phyloP scores from a whole-genome alignment of 2,797 vertebrate genomes.

The Myotis myotis region DNA sequence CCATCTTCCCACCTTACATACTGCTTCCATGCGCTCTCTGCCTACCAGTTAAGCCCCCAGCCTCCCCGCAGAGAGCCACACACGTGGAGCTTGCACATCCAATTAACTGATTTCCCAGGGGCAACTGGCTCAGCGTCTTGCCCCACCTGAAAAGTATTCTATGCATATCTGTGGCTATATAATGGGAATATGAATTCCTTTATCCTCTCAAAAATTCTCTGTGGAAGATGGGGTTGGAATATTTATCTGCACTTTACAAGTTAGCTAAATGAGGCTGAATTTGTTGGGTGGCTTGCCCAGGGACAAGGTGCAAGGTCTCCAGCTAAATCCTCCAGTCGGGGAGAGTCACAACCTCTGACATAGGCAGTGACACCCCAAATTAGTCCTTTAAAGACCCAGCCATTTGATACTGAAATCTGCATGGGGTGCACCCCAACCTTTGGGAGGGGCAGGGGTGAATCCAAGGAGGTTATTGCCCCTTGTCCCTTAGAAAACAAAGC shows the following conservation, averaged over 20 bases:
- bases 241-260: background rate
- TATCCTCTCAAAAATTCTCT: background rate
- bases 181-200: background rate
- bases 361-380: background rate
- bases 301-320: background rate
- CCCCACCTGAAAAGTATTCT: background rate
- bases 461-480: background rate
- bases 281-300: background rate
- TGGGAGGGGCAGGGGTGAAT: background rate
- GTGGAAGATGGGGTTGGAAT: background rate
- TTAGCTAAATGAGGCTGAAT: background rate
- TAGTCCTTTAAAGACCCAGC: background rate
- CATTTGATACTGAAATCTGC: background rate
- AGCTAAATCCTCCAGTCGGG: background rate
- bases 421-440: background rate
- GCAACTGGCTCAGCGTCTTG: background rate
- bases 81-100: background rate
- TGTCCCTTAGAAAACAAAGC: slow-evolving; percentile 1
- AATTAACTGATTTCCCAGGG: background rate
- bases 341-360: background rate
- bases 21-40: background rate
- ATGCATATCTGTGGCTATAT: background rate
- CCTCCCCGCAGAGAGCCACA: background rate
- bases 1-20: background rate
- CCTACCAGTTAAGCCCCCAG: background rate